phyloP scores from a whole-genome alignment of 2,797 vertebrate species.

The Sebastes taczanowskii region DNA sequence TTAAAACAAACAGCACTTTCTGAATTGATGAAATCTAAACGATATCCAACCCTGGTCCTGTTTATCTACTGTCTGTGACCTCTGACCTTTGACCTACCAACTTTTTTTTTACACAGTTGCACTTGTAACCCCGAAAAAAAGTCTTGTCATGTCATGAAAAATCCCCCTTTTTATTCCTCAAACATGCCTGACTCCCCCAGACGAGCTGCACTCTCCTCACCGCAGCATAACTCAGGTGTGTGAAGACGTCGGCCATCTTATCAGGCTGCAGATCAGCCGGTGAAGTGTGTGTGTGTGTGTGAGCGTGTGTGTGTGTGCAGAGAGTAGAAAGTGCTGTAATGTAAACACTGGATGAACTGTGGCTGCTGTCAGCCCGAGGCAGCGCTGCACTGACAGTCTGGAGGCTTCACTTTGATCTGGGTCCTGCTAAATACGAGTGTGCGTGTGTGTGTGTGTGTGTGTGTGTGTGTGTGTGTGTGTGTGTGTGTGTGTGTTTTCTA shows the following conservation, averaged over 20 bases:
- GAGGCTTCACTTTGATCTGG: constrained; percentile 56
- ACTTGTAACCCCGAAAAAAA: not conserved
- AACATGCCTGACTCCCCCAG: not conserved
- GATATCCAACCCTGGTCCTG: not conserved
- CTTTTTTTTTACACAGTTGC: not conserved
- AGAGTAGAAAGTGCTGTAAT: constrained; percentile 60
- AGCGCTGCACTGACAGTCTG: constrained; percentile 40
- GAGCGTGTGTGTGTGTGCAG: constrained; percentile 13
- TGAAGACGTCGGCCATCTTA: constrained; percentile 18
- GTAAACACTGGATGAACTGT: constrained; percentile 67
- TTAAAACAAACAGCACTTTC: no score
- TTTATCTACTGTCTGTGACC: not conserved
- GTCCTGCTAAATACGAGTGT: not conserved
- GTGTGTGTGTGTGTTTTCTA: not conserved
- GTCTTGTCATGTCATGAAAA: not conserved
- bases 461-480: not conserved
- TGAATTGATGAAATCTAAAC: not conserved
- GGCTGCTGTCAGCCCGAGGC: constrained; percentile 60
- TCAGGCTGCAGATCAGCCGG: constrained; percentile 34
- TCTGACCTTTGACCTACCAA: constrained; percentile 11
- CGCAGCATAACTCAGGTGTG: constrained; percentile 5
- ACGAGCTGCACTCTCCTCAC: not conserved
- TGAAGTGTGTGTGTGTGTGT: constrained; percentile 23
- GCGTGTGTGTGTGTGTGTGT: not conserved
- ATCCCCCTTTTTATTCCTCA: not conserved